Percentiles rank a stretch among this genome's conserved stretches.
Conservation (phyloP, 2,888 invertebrate species). For the Xanthia togata region DNA sequence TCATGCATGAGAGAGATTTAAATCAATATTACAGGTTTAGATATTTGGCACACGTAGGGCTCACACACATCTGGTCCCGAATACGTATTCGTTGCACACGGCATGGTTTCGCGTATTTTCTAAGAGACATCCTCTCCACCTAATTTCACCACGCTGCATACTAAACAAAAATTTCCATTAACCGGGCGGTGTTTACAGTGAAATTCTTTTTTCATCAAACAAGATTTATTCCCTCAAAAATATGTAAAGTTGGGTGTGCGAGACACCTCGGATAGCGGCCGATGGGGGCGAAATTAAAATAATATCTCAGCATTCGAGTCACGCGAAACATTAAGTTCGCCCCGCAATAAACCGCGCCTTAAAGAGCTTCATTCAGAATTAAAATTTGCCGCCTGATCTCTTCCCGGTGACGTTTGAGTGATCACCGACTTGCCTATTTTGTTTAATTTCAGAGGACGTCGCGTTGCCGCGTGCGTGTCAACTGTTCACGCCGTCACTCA, state of each 20-base stretch:
- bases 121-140: constrained; percentile 64
- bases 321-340: constrained; percentile 89
- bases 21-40: constrained; percentile 17
- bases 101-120: constrained; percentile 54
- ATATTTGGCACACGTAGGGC: constrained; percentile 49
- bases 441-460: constrained; percentile 69
- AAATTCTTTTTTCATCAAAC: constrained; percentile 88
- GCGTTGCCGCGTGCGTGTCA: constrained; percentile 50
- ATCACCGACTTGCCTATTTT: constrained; percentile 83
- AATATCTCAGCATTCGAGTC: constrained; percentile 89
- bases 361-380: constrained; percentile 88
- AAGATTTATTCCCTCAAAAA: constrained; percentile 88
- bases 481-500: constrained; percentile 62
- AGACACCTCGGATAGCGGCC: constrained; percentile 79
- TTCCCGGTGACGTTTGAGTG: constrained; percentile 85
- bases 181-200: constrained; percentile 83
- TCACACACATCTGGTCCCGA: constrained; percentile 23
- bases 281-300: constrained; percentile 88
- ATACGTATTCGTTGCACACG: constrained; percentile 58
- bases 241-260: constrained; percentile 85
- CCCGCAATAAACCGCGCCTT: constrained; percentile 88
- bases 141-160: constrained; percentile 81
- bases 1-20: constrained; percentile 26
- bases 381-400: constrained; percentile 89
- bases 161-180: constrained; percentile 86